Conservation (phyloP, 2,888 invertebrate genomes). For the Scaptomyza tumidula region DNA sequence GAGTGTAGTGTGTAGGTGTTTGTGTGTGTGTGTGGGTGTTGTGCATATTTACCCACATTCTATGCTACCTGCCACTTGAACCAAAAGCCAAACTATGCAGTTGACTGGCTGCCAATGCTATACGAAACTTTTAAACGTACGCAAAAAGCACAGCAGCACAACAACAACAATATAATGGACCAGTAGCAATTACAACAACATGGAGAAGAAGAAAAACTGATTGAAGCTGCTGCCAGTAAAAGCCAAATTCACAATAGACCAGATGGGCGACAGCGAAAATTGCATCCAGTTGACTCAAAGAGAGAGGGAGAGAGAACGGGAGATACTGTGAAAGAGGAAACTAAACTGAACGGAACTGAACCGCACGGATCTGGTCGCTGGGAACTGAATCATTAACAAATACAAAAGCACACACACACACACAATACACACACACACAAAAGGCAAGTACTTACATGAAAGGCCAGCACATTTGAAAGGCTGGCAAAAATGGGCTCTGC, state of each 20-base stretch:
- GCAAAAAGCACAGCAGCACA: constrained; percentile 37
- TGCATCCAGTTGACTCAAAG: constrained; percentile 55
- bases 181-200: constrained; percentile 21
- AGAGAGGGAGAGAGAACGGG: not conserved
- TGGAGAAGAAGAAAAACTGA: constrained; percentile 30
- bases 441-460: constrained; percentile 87
- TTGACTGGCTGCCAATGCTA: constrained; percentile 58
- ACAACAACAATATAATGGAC: constrained; percentile 28
- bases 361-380: constrained; percentile 9
- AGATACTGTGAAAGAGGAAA: constrained; percentile 6
- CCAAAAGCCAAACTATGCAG: constrained; percentile 71
- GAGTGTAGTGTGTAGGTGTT: not conserved
- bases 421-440: constrained; percentile 5
- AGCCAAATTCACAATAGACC: constrained; percentile 39
- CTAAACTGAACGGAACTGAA: constrained; percentile 10
- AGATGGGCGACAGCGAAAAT: constrained; percentile 59
- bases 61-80: constrained; percentile 53
- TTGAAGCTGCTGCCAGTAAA: constrained; percentile 40
- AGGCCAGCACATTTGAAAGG: constrained; percentile 94
- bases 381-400: constrained; percentile 15
- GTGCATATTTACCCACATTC: constrained; percentile 60
- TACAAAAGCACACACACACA: constrained; percentile 1
- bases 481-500: constrained; percentile 95
- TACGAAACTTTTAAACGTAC: constrained; percentile 64
- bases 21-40: constrained; percentile 32